Percentiles rank a stretch among this genome's conserved stretches.
Evolutionary conservation across 2,888 invertebrate species (phyloP).

Genomic region (Mesorhabditis spiculigera): DNA sequence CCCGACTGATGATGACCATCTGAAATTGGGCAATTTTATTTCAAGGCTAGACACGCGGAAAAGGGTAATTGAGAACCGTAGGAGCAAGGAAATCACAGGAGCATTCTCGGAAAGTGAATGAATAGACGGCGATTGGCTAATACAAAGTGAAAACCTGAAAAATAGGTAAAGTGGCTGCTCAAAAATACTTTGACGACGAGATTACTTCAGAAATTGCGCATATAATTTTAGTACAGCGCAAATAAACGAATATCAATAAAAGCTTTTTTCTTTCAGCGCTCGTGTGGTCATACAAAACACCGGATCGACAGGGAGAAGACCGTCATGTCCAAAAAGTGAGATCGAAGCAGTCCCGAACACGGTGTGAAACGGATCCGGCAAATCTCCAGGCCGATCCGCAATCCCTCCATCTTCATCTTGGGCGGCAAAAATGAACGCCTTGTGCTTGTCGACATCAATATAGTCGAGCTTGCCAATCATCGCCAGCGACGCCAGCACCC

Average conservation of each 20-base stretch:
- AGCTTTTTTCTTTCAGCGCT: constrained; percentile 18
- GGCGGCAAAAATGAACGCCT: constrained; percentile 75
- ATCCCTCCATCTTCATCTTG: constrained; percentile 96
- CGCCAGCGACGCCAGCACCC: constrained; percentile 92
- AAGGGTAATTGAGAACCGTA: background rate
- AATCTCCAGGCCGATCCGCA: constrained; percentile 90
- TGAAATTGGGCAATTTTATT: background rate
- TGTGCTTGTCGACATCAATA: constrained; percentile 72
- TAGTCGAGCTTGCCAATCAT: constrained; percentile 90
- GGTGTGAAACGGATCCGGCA: constrained; percentile 93
- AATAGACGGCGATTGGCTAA: too few relatives aligned
- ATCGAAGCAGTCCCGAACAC: constrained; percentile 88
- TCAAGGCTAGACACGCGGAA: background rate
- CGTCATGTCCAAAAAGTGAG: constrained; percentile 70
- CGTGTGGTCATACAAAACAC: constrained; percentile 80
- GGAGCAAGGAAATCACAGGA: background rate
- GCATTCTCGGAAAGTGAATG: background rate
- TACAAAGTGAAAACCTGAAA: too few relatives aligned
- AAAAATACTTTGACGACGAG: background rate
- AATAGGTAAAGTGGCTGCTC: too few relatives aligned
- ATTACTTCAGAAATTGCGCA: too few relatives aligned
- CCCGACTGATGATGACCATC: background rate
- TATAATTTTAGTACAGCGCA: background rate
- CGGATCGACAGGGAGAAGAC: constrained; percentile 81
- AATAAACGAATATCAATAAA: background rate